phyloP scores from a whole-genome alignment of 2,113 vertebrate species.

The Rhynchopsitta pachyrhyncha region DNA sequence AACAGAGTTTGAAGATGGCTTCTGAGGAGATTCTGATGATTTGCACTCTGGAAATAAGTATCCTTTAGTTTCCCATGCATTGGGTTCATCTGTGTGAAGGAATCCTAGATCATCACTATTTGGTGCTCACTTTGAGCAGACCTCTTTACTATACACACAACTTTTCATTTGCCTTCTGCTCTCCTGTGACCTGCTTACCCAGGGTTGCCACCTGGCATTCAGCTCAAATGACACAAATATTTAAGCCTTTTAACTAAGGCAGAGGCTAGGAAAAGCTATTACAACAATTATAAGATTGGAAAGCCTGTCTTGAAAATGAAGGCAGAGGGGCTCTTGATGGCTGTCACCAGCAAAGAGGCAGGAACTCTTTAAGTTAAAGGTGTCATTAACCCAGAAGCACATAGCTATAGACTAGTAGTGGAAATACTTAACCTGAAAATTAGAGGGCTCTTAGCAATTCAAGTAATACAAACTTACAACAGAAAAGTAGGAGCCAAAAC shows the following conservation, averaged over 20 bases:
- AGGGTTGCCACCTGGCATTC: neutral
- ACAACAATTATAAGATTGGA: fast-evolving
- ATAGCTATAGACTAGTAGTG: neutral
- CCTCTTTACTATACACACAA: neutral
- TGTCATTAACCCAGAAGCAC: neutral
- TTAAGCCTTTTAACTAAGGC: neutral
- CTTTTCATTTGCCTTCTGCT: neutral
- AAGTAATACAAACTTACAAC: neutral
- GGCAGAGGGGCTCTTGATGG: neutral
- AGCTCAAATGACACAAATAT: neutral
- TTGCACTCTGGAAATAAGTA: neutral
- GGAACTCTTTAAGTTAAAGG: neutral
- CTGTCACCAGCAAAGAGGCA: neutral
- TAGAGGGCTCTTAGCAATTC: neutral
- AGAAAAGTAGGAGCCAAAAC: neutral
- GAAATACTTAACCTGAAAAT: slow-evolving; percentile 37
- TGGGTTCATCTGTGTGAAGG: neutral
- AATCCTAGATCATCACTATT: neutral
- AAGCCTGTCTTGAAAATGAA: neutral
- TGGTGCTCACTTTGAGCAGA: neutral
- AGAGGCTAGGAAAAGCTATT: neutral
- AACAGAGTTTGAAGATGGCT: neutral
- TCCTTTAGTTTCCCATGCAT: fast-evolving
- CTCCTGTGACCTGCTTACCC: neutral
- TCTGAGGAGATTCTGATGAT: neutral